phyloP scores from a whole-genome alignment of 2,888 invertebrate genomes.

The Cerceris rybyensis region DNA sequence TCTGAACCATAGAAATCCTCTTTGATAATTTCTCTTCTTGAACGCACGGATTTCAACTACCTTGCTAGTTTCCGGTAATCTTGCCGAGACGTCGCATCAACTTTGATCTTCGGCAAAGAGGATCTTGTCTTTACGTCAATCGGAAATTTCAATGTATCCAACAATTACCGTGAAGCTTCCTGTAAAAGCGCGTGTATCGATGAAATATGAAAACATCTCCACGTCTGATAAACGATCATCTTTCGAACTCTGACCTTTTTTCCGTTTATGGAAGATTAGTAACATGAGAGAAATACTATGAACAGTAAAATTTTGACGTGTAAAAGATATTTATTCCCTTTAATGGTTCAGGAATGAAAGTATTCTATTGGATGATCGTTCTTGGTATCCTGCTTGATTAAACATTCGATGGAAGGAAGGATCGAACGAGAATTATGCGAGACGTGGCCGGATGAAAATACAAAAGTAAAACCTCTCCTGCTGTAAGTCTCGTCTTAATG shows the following conservation, averaged over 20 bases:
- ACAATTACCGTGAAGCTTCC: too few relatives aligned
- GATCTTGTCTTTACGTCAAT: neutral
- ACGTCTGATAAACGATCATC: too few relatives aligned
- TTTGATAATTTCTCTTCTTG: constrained; percentile 11
- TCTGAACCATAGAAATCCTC: constrained; percentile 40
- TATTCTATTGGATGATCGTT: neutral
- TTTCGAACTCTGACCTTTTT: too few relatives aligned
- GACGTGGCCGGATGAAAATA: neutral
- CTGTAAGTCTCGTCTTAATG: neutral
- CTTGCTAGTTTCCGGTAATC: constrained; percentile 26
- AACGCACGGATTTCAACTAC: constrained; percentile 4
- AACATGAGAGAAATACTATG: neutral
- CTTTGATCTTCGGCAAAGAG: neutral
- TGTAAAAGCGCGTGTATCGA: too few relatives aligned
- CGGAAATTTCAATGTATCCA: too few relatives aligned
- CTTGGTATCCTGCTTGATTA: neutral
- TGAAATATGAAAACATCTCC: too few relatives aligned
- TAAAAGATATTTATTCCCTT: neutral
- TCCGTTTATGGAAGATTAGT: too few relatives aligned
- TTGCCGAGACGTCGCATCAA: constrained; percentile 5
- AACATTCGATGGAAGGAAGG: neutral
- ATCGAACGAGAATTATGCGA: neutral
- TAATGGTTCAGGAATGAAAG: neutral
- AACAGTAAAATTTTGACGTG: neutral
- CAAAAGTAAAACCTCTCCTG: neutral